Percentiles rank a stretch among this genome's conserved stretches.
These are phyloP conservation scores for Diabrotica virgifera DNA, from an alignment of 1,140 invertebrate genomes.

Conservation along the genomic window DNA sequence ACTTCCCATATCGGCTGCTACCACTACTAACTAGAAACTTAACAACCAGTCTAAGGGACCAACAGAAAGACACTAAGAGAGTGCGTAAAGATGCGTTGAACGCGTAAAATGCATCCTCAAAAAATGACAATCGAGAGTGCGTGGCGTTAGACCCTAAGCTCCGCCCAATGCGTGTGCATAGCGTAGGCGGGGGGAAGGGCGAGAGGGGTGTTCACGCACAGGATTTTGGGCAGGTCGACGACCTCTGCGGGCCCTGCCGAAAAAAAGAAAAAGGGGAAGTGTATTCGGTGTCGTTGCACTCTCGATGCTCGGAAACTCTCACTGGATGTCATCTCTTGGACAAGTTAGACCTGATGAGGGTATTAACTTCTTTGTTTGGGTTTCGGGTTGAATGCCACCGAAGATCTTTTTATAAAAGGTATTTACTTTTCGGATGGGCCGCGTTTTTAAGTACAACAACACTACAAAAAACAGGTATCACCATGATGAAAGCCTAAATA, in stretches of 20 bases:
- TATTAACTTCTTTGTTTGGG: conserved; percentile 4
- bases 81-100: conserved; percentile 13
- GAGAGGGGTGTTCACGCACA: conserved; percentile 5
- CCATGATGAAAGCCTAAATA: neutral
- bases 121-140: conserved; percentile 29
- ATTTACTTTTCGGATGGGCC: neutral
- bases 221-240: conserved; percentile 40
- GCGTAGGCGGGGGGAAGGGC: conserved; percentile 26
- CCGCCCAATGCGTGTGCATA: conserved; percentile 45
- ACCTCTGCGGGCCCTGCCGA: conserved; percentile 32
- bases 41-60: conserved; percentile 12
- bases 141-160: conserved; percentile 26
- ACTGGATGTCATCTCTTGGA: conserved; percentile 5
- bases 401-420: neutral
- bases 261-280: conserved; percentile 19
- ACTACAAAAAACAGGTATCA: neutral
- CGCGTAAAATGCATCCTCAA: conserved; percentile 19
- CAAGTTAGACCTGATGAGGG: conserved; percentile 1
- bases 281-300: conserved; percentile 21
- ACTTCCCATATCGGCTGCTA: neutral
- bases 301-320: conserved; percentile 8
- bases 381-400: neutral
- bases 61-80: conserved; percentile 20
- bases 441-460: neutral
- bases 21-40: conserved; percentile 7